Conservation (phyloP, 2,888 invertebrate species). For the Chrysopilus asiliformis region DNA sequence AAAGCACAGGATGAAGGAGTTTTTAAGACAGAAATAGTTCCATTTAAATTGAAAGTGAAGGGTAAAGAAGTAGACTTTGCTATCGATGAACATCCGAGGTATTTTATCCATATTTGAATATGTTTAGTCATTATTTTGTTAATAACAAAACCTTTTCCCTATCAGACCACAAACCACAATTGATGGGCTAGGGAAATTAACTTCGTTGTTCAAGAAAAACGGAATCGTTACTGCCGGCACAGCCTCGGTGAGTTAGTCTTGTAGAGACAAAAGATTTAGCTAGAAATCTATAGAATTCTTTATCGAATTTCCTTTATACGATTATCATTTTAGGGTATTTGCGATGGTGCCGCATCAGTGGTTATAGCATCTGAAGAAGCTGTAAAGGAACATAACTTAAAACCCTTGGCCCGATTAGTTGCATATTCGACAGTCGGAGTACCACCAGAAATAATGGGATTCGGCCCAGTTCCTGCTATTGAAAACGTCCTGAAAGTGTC, state of each 20-base stretch:
- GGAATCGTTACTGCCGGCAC: constrained; percentile 90
- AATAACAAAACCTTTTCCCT: background rate
- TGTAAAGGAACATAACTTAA: constrained; percentile 62
- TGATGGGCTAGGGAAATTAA: constrained; percentile 72
- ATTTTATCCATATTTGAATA: background rate
- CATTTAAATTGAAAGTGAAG: constrained; percentile 72
- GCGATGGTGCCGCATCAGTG: constrained; percentile 92
- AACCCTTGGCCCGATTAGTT: constrained; percentile 80
- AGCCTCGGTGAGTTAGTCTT: constrained; percentile 59
- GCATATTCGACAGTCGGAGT: constrained; percentile 90
- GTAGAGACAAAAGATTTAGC: background rate
- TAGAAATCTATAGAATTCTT: constrained; percentile 5
- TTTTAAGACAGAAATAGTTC: constrained; percentile 82
- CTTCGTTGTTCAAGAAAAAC: constrained; percentile 84
- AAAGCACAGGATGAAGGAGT: constrained; percentile 70
- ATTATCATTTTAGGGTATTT: constrained; percentile 61
- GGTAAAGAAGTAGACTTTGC: constrained; percentile 65
- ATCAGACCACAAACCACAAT: constrained; percentile 64
- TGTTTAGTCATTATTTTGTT: background rate
- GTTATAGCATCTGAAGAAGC: constrained; percentile 86
- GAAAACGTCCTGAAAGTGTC: constrained; percentile 66
- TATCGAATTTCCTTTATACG: constrained; percentile 6
- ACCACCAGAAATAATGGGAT: constrained; percentile 96
- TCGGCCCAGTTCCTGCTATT: constrained; percentile 92
- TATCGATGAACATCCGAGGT: constrained; percentile 80